Conservation (phyloP, 2,797 vertebrate species). For the Spea hammondii region DNA sequence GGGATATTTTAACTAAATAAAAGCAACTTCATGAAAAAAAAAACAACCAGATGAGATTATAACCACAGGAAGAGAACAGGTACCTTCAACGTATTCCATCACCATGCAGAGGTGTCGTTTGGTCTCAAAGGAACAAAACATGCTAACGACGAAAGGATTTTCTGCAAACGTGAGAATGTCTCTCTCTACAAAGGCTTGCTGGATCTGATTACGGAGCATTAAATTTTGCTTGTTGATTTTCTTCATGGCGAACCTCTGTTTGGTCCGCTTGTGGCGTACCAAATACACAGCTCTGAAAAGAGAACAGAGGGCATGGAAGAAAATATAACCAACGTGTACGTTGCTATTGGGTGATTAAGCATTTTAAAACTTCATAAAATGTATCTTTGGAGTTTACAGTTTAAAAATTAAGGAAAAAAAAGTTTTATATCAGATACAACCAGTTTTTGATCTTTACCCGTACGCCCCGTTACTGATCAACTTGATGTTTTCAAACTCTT, state of each 20-base stretch:
- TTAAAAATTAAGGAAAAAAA: not conserved
- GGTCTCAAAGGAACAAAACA: slow-evolving; percentile 97
- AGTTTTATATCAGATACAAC: not conserved
- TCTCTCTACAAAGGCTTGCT: slow-evolving; percentile 94
- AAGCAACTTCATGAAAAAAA: too few species aligned
- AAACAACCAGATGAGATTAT: too few species aligned
- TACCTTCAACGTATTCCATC: slow-evolving; percentile 98
- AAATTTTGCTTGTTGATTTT: slow-evolving; percentile 99
- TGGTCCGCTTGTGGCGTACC: slow-evolving; percentile 88
- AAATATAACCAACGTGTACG: too few species aligned
- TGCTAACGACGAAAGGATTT: slow-evolving; percentile 96
- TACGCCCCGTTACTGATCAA: slow-evolving; percentile 97
- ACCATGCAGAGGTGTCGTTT: slow-evolving; percentile 95
- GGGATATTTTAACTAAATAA: too few species aligned
- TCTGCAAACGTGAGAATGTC: slow-evolving; percentile 95
- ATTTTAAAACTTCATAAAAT: too few species aligned
- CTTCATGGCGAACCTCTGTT: slow-evolving; percentile 97
- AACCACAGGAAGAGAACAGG: not conserved
- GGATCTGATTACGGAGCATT: slow-evolving; percentile 93
- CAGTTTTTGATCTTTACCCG: slow-evolving; percentile 71
- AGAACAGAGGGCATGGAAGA: not conserved
- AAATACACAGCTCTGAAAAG: slow-evolving; percentile 83
- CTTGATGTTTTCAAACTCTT: slow-evolving; percentile 95
- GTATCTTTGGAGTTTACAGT: too few species aligned
- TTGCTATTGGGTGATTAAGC: too few species aligned